These are phyloP conservation scores for Netelia inedita DNA, from an alignment of 2,888 invertebrate species.

Conservation along the genomic window DNA sequence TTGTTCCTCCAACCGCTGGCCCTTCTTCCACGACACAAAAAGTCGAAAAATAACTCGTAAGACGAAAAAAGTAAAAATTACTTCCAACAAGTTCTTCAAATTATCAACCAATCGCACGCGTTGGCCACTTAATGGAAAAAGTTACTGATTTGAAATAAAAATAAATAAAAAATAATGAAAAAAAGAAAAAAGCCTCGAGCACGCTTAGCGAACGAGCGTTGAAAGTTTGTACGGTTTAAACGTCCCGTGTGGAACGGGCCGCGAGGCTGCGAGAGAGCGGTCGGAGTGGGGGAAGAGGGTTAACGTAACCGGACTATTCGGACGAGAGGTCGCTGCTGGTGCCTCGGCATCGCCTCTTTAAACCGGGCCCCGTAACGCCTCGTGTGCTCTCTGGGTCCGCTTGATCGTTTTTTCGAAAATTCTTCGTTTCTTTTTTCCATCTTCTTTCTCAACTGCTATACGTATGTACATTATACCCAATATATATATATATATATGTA, in stretches of 20 bases:
- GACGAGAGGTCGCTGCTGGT: conserved; percentile 46
- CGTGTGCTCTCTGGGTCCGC: conserved; percentile 69
- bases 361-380: conserved; percentile 73
- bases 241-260: conserved; percentile 25
- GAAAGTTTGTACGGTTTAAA: conserved; percentile 51
- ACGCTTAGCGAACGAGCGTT: background rate
- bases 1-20: too few relatives aligned
- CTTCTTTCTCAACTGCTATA: conserved; percentile 22
- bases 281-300: conserved; percentile 17
- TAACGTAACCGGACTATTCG: conserved; percentile 60
- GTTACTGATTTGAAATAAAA: too few relatives aligned
- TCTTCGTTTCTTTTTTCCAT: conserved; percentile 38
- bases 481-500: background rate
- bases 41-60: background rate
- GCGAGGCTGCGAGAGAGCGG: background rate
- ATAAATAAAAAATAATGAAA: too few relatives aligned
- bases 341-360: conserved; percentile 66
- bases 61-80: background rate
- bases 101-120: too few relatives aligned
- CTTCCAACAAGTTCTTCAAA: background rate
- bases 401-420: conserved; percentile 72
- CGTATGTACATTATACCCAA: conserved; percentile 3
- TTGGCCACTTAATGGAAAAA: too few relatives aligned
- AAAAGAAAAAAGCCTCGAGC: too few relatives aligned
- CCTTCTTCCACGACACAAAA: too few relatives aligned